A percentile compares a stretch with the other conserved stretches of the same genome.
phyloP scores from a whole-genome alignment of 1,140 invertebrate species.

The Sinonovacula constricta region DNA sequence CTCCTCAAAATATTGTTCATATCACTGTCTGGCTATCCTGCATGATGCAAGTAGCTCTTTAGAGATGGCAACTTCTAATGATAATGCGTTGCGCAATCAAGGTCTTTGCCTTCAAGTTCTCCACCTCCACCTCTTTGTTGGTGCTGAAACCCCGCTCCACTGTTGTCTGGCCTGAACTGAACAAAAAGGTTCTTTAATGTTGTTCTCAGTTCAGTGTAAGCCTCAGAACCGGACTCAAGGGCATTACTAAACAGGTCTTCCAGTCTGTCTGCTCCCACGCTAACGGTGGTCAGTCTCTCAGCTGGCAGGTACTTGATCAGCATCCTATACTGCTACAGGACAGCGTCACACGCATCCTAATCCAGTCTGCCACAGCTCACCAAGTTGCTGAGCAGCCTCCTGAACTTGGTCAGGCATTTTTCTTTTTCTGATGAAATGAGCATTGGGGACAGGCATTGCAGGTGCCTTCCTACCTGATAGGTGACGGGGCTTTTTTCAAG shows the following conservation, averaged over 20 bases:
- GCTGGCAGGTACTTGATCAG: neutral
- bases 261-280: neutral
- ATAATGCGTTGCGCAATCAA: constrained; percentile 59
- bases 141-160: constrained; percentile 66
- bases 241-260: no score
- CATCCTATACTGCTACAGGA: neutral
- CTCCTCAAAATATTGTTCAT: no score
- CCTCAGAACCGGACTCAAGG: no score
- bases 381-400: no score
- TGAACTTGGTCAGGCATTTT: no score
- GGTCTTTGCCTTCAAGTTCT: constrained; percentile 57
- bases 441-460: neutral
- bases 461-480: neutral
- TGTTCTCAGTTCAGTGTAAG: no score
- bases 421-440: neutral
- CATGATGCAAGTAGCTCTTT: no score
- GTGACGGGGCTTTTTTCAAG: no score
- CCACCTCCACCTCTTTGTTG: constrained; percentile 59
- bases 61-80: no score
- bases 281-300: neutral
- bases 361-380: no score
- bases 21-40: no score
- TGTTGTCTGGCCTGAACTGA: constrained; percentile 62
- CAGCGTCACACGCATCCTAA: no score
- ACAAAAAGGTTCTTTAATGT: constrained; percentile 33